Evolutionary conservation across 2,888 invertebrate species (phyloP), one percentile per base, ranked within the genome.

Genomic region (Baccha elongata): DNA sequence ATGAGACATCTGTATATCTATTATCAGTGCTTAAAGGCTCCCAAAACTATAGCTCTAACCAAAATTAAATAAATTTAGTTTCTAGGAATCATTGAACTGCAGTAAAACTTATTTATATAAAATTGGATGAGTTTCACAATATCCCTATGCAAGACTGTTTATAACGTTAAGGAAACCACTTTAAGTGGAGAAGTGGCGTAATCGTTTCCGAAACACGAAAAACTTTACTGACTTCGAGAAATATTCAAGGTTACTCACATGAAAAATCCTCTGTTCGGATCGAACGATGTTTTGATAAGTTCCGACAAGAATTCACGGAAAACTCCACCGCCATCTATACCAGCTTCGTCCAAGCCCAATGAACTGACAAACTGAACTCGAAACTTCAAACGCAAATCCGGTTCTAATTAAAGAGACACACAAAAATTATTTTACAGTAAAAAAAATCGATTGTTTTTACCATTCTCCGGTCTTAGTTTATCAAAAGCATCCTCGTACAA

Each of bases 401-500:
- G 95, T 88, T 97, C 98, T 97, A 88, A 32, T 90, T 87, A 52
- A 37, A 3, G 26, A 46, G 8, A 42, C 42, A 58, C 26, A 19
- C 0, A 44, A 17, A 44, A 64, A 26, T 58, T 19, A 50, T 42
- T 6, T 48, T 1, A 53, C 26, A 42, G 5, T 21, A n/a, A 17
- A 8, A 8, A 13, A 17, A 1, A 8, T 13, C 1, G 13, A 0
- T 8, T 7, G n/a, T 0, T 19, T 1, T 91, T 91, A 97, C 97
- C 97, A 92, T 98, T 98, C 87, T 96, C 96, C 1, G 94, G 93
- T 1, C 98, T 96, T 3, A 99, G 92, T 90, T 97, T 97, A 64
- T 98, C 98, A 89, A 97, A 99, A 0, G 99, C 97, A 91, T 99
- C 99, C 91, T 99, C 99, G 89, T 99, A 99, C n/a, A 99, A 92